These are phyloP conservation scores for Vulpes lagopus DNA, from an alignment of 2,113 vertebrate species.

Conservation along the genomic window DNA sequence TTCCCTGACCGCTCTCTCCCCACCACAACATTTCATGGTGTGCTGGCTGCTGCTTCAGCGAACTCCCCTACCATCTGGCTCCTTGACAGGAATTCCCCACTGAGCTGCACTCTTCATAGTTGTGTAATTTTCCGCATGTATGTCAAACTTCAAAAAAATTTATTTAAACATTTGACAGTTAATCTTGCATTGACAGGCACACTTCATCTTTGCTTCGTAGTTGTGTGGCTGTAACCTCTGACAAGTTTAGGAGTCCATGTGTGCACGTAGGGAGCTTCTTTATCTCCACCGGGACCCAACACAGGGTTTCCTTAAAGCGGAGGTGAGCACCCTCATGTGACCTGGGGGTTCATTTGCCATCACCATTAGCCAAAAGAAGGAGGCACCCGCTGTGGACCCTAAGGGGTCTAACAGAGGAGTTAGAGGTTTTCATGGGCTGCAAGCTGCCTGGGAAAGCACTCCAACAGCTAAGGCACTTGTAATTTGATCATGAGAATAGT, in stretches of 20 bases:
- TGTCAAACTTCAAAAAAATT: neutral
- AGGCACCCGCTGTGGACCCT: neutral
- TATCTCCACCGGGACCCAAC: neutral
- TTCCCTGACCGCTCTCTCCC: neutral
- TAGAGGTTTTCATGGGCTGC: neutral
- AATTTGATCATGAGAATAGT: neutral
- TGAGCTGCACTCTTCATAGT: neutral
- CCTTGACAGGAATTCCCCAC: neutral
- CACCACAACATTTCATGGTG: neutral
- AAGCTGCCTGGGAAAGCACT: neutral
- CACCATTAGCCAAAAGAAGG: neutral
- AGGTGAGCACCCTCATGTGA: neutral
- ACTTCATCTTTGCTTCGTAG: neutral
- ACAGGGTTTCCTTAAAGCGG: neutral
- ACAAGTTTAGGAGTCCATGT: neutral
- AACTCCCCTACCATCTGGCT: neutral
- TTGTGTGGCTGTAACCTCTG: neutral
- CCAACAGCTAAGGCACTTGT: neutral
- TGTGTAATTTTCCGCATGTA: neutral
- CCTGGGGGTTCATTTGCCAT: neutral
- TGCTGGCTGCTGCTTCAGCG: neutral
- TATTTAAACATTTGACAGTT: neutral
- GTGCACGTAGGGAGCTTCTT: rapidly evolving
- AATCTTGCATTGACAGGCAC: neutral
- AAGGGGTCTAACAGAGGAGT: neutral